Conservation (phyloP, 2,797 vertebrate species). For the Syngnathus rostellatus region DNA sequence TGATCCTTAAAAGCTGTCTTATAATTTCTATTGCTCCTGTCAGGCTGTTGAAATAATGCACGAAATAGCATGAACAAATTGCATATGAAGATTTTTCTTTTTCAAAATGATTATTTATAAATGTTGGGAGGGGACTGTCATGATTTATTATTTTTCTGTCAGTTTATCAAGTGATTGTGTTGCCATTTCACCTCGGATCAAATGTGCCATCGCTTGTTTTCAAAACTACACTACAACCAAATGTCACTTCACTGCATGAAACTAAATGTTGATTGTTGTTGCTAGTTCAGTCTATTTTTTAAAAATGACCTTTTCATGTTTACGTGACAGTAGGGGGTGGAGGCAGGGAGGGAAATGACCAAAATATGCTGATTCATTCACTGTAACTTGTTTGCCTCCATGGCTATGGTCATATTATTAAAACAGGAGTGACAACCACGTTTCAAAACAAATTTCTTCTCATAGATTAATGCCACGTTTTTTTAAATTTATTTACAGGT, state of each 20-base stretch:
- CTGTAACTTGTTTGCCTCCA: conserved; percentile 14
- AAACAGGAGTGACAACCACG: conserved; percentile 10
- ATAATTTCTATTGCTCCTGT: conserved; percentile 7
- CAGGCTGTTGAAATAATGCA: conserved; percentile 25
- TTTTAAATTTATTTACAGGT: no score
- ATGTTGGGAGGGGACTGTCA: conserved; percentile 8
- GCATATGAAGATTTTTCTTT: conserved; percentile 33
- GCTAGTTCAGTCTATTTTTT: background rate
- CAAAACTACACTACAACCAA: background rate
- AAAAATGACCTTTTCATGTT: conserved; percentile 12
- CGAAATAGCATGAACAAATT: conserved; percentile 42
- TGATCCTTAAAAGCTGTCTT: conserved; percentile 9
- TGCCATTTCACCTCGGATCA: conserved; percentile 13
- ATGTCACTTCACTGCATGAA: conserved; percentile 35
- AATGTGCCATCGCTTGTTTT: conserved; percentile 44
- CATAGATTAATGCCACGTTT: background rate
- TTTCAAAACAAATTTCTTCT: background rate
- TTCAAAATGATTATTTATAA: conserved; percentile 36
- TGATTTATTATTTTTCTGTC: background rate
- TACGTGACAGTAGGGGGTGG: background rate
- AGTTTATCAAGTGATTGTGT: conserved; percentile 1
- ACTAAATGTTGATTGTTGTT: conserved; percentile 19
- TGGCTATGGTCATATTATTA: conserved; percentile 33
- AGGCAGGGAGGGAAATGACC: background rate
- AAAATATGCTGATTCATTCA: conserved; percentile 11